phyloP scores from a whole-genome alignment of 1,140 invertebrate species.

The Drosophila guanche region DNA sequence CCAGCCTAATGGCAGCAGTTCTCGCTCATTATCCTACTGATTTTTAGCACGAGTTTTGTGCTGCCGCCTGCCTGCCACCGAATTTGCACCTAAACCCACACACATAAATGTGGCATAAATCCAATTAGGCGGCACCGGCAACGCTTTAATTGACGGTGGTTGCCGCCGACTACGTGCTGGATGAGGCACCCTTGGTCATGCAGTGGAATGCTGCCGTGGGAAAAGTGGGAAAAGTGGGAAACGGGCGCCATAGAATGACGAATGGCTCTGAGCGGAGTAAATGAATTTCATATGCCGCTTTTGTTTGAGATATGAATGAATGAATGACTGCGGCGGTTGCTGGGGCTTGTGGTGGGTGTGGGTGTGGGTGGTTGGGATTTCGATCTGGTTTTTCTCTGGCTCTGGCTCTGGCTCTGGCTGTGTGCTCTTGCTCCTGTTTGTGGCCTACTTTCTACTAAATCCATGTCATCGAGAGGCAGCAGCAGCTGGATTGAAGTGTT shows the following conservation, averaged over 20 bases:
- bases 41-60: slow-evolving; percentile 61
- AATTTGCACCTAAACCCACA: slow-evolving; percentile 67
- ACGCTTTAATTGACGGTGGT: slow-evolving; percentile 76
- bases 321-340: slow-evolving; percentile 39
- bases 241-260: slow-evolving; percentile 3
- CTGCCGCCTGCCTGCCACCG: slow-evolving; percentile 28
- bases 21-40: slow-evolving; percentile 70
- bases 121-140: slow-evolving; percentile 74
- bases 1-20: slow-evolving; percentile 36
- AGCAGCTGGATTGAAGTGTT: too few species aligned
- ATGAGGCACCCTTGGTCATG: slow-evolving; percentile 37
- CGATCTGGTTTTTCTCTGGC: neutral
- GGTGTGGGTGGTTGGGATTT: neutral
- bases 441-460: slow-evolving; percentile 18
- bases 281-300: slow-evolving; percentile 74
- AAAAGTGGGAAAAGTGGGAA: neutral
- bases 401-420: slow-evolving; percentile 21
- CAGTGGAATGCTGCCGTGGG: too few species aligned
- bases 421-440: slow-evolving; percentile 14
- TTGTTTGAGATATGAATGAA: slow-evolving; percentile 69
- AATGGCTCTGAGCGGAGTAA: slow-evolving; percentile 44
- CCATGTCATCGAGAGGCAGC: neutral
- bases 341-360: neutral
- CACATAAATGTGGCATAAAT: slow-evolving; percentile 81
- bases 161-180: slow-evolving; percentile 54